phyloP scores from a whole-genome alignment of 92 coral and sea anemone species.

The Heliopora coerulea region DNA sequence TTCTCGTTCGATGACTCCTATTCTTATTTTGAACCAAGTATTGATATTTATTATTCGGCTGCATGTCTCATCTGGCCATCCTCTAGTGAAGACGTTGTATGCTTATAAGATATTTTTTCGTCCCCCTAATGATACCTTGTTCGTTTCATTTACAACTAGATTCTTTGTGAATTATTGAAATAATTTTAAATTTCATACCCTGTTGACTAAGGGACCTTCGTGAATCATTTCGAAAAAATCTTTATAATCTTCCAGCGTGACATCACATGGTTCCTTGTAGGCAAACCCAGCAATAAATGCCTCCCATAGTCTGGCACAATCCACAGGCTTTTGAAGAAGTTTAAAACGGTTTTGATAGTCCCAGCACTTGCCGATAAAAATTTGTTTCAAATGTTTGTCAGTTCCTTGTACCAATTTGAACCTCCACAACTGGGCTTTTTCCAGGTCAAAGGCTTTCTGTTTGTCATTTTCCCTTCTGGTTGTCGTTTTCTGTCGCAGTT shows the following conservation, averaged over 20 bases:
- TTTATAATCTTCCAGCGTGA: constrained; percentile 58
- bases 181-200: too few relatives aligned
- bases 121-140: too few relatives aligned
- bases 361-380: constrained; percentile 95
- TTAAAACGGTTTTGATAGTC: constrained; percentile 55
- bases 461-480: background rate
- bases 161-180: too few relatives aligned
- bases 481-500: background rate
- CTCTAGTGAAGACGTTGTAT: too few relatives aligned
- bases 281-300: constrained; percentile 69
- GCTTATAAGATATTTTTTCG: too few relatives aligned
- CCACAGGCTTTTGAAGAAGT: constrained; percentile 48
- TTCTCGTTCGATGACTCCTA: too few relatives aligned
- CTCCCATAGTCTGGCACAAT: constrained; percentile 72
- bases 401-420: constrained; percentile 75
- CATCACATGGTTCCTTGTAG: constrained; percentile 78
- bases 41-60: too few relatives aligned
- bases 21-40: too few relatives aligned
- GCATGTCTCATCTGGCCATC: too few relatives aligned
- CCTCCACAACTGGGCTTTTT: constrained; percentile 63
- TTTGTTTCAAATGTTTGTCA: constrained; percentile 67
- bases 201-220: constrained; percentile 67
- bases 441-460: background rate
- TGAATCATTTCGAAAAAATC: constrained; percentile 74
- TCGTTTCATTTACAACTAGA: too few relatives aligned